Evolutionary conservation across 2,113 vertebrate genomes (phyloP).

Genomic region (Prietella phreatophila): DNA sequence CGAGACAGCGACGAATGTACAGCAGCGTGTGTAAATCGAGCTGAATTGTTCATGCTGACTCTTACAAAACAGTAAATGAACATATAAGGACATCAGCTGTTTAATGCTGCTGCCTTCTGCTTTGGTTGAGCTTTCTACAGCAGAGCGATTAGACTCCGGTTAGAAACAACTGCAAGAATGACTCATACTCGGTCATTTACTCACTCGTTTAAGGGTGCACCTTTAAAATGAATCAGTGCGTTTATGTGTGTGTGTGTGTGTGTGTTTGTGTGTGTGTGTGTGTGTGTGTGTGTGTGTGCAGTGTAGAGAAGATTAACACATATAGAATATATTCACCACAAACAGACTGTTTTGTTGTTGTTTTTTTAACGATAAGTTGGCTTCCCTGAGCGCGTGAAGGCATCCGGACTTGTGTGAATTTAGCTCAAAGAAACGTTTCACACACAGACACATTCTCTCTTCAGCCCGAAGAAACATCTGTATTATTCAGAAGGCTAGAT

Average conservation of each 20-base stretch:
- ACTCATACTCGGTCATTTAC: not conserved
- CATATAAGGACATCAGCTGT: not conserved
- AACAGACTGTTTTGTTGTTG: not conserved
- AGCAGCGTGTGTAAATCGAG: not conserved
- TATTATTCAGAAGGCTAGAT: conserved; percentile 67
- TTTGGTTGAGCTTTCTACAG: not conserved
- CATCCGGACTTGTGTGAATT: not conserved
- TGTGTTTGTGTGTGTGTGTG: not conserved
- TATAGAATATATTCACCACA: not conserved
- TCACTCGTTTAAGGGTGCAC: not conserved
- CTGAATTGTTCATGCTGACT: not conserved
- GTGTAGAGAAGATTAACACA: not conserved
- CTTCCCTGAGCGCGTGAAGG: not conserved
- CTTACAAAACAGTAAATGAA: not conserved
- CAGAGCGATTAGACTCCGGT: not conserved
- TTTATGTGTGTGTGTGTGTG: not conserved
- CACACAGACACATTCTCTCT: conserved; percentile 23
- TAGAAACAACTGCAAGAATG: not conserved
- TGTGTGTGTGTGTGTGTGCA: not conserved
- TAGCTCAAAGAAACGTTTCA: not conserved
- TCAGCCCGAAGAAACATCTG: conserved; percentile 65
- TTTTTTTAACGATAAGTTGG: not conserved
- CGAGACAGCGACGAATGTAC: not conserved
- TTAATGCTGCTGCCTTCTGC: not conserved
- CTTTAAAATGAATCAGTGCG: not conserved